phyloP scores from a whole-genome alignment of 2,113 vertebrate species.

The Rhynchopsitta pachyrhyncha region DNA sequence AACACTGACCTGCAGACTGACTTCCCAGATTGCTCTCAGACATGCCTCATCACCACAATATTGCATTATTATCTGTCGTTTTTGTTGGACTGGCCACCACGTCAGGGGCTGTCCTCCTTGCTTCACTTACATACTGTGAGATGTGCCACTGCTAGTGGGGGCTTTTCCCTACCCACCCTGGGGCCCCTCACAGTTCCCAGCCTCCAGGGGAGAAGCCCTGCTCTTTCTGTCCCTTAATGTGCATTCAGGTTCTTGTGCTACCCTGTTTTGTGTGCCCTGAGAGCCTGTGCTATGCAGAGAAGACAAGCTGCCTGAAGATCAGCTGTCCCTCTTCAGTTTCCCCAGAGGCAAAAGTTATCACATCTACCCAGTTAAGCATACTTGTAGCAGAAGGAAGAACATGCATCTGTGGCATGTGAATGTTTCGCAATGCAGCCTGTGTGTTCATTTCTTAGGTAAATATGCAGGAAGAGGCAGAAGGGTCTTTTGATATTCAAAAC shows the following conservation, averaged over 20 bases:
- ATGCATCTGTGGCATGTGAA: not conserved
- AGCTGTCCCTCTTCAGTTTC: not conserved
- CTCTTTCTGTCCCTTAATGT: not conserved
- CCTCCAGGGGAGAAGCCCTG: rapidly evolving
- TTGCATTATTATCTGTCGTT: not conserved
- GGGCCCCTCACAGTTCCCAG: rapidly evolving
- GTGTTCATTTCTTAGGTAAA: not conserved
- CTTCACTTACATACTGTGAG: not conserved
- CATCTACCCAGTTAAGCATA: not conserved
- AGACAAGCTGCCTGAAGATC: not conserved
- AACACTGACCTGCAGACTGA: not conserved
- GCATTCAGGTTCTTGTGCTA: not conserved
- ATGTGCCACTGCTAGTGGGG: not conserved
- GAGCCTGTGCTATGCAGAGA: not conserved
- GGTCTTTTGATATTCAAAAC: not conserved
- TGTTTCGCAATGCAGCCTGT: not conserved
- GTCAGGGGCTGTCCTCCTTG: not conserved
- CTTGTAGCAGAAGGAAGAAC: not conserved
- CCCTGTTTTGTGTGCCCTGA: not conserved
- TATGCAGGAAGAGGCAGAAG: not conserved
- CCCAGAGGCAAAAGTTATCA: not conserved
- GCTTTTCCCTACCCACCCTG: not conserved
- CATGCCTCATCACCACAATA: not conserved
- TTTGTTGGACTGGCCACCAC: not conserved
- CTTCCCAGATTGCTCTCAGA: not conserved